Base-by-base conservation (phyloP, 2,113 vertebrate species). In the Miniopterus natalensis region DNA sequence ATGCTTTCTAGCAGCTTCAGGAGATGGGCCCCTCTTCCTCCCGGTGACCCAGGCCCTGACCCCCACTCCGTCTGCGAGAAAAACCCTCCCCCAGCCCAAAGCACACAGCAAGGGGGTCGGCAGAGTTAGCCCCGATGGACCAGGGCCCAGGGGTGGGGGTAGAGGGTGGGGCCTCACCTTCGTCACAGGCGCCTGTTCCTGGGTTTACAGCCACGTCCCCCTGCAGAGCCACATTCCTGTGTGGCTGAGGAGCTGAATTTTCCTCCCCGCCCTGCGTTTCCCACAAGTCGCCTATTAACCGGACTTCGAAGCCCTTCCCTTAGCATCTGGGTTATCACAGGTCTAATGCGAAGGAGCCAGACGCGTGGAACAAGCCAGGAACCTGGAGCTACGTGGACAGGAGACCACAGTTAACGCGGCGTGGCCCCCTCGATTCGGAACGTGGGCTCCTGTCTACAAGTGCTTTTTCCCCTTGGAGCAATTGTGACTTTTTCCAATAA, bases 281-380 rank as follows among this genome's bases (percentile, higher is more conserved):
- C 80, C 55, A 93, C 13, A 40, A 88, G 79, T 93, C 68, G 94
- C 93, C 84, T 95, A 97, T 94, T 98, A 97, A 94, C 42, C 88
- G 91, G 92, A 70, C 55, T 97, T 97, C 94, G 91, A 96, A 96
- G 53, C 29, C 91, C 77, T 81, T 75, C 93, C 92, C 90, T 94
- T 84, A 61, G 61, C 0, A 11, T 84, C 73, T 96, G 61, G 96
- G 68, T 92, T 95, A 92, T 94, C 93, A 87, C 70, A 97, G 61
- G 27, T 80, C 20, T 84, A 88, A 95, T 61, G 88, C 89, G 63
- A 92, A 94, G 93, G 97, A 98, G 87, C 51, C 96, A 97, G 68
- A 92, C 96, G 77, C 94, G 92, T 77, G 85, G 86, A 97, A 98
- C 81, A 95, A 95, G 93, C 73, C 14, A 78, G 71, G 49, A 89